Evolutionary conservation across 2,888 invertebrate species (phyloP).

Genomic region (Boloria selene): DNA sequence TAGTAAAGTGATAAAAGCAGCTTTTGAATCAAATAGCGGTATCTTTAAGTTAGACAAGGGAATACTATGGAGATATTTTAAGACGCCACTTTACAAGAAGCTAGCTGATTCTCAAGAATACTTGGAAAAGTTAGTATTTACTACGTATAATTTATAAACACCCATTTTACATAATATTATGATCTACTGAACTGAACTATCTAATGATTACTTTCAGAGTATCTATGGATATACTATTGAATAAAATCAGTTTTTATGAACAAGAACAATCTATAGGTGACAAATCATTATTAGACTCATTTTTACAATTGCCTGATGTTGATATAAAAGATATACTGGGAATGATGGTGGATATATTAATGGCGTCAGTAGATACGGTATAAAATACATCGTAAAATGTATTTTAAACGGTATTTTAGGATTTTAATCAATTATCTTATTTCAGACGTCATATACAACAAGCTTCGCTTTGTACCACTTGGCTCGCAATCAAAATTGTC

Average conservation of each 20-base stretch:
- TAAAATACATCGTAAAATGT: background rate
- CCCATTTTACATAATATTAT: background rate
- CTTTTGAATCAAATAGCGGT: conserved; percentile 87
- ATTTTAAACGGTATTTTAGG: background rate
- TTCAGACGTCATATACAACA: conserved; percentile 89
- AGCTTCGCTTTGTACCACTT: conserved; percentile 91
- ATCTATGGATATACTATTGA: conserved; percentile 84
- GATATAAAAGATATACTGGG: conserved; percentile 91
- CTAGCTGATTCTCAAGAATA: conserved; percentile 86
- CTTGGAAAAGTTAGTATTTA: conserved; percentile 83
- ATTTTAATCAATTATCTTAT: conserved; percentile 38
- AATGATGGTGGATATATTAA: conserved; percentile 90
- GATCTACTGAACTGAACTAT: background rate
- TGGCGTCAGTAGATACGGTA: conserved; percentile 93
- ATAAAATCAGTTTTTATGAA: conserved; percentile 78
- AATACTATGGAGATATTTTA: conserved; percentile 86
- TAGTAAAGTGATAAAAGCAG: conserved; percentile 86
- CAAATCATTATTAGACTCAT: conserved; percentile 85
- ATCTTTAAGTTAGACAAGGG: conserved; percentile 87
- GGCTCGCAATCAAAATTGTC: conserved; percentile 85
- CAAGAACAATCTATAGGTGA: conserved; percentile 50
- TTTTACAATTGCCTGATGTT: conserved; percentile 85
- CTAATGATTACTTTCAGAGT: conserved; percentile 70
- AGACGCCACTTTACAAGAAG: conserved; percentile 88
- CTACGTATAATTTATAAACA: too few relatives aligned